Evolutionary conservation across 2,113 vertebrate species (phyloP), one percentile per base, ranked within the genome.

Genomic region (Zingel zingel): DNA sequence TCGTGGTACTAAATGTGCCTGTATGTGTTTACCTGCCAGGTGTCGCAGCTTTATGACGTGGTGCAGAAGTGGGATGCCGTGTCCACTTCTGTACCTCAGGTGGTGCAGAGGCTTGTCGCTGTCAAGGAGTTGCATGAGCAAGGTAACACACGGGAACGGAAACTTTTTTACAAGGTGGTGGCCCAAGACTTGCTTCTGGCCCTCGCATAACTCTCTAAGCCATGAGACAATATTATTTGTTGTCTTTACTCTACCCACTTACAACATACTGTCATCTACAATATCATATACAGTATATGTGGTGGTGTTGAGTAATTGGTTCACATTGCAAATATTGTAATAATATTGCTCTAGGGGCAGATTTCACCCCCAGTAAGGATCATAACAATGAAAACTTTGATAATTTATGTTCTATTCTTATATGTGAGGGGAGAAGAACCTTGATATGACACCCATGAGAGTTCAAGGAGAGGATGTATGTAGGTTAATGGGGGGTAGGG

Each of bases 51-150:
- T 1, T 98, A 97, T 48, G 97, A 97, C 64, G 89, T 93, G 57
- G 93, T 97, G 77, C 96, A 98, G 95, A 97, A 97, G 94, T 99
- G 97, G 97, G 97, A 97, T 53, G 92, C 96, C 13, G 86, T 96
- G 74, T 96, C 97, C 57, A 94, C 94, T 21, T 95, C 96, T 16
- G 90, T 97, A 5, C 97, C 97, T 2, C 96, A 97, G 81, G 95
- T 98, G 90, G 97, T 98, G 58, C 97, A 98, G 93, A 94, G 97
- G 90, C 96, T 99, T 1, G 90, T 96, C 0, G 94, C 96, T 19
- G 96, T 98, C 84, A 97, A 96, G 92, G 97, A 98, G 83, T 91
- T 99, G 70, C 97, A 99, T 0, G 97, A 99, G 74, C 97, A 99
- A 96, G 97, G 97, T 99, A 92, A 81, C 15, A 2, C 45, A 11